Conservation (phyloP, 1,140 invertebrate genomes). For the Brachionus rotundiformis region DNA sequence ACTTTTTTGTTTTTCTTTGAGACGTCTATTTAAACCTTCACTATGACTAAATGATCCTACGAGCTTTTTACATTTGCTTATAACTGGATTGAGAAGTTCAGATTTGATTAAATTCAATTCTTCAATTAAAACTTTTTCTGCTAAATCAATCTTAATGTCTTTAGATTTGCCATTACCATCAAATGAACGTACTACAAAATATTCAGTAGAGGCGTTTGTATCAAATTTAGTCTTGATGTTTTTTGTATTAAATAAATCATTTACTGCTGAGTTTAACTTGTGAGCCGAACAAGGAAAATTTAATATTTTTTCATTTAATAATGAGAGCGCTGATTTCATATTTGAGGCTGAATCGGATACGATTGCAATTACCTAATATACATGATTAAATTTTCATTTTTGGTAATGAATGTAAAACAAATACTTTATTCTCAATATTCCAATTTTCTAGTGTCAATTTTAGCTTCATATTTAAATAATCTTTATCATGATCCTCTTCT, state of each 20-base stretch:
- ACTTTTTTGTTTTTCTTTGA: no score
- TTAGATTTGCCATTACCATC: neutral
- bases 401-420: neutral
- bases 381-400: neutral
- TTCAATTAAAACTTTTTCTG: neutral
- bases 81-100: neutral
- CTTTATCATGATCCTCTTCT: neutral
- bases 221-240: neutral
- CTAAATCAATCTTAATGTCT: neutral
- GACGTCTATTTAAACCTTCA: neutral
- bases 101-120: neutral
- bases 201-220: neutral
- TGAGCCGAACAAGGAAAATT: neutral
- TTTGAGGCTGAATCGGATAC: constrained; percentile 18
- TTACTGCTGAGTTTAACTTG: neutral
- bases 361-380: neutral
- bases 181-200: constrained; percentile 12
- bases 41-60: constrained; percentile 29
- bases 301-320: neutral
- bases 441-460: constrained; percentile 6
- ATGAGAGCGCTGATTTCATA: neutral
- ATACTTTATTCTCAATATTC: constrained; percentile 10
- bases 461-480: constrained; percentile 15
- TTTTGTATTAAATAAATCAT: neutral
- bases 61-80: neutral